These are phyloP conservation scores for Drosophila yooni DNA, from an alignment of 2,888 invertebrate genomes.

Conservation along the genomic window DNA sequence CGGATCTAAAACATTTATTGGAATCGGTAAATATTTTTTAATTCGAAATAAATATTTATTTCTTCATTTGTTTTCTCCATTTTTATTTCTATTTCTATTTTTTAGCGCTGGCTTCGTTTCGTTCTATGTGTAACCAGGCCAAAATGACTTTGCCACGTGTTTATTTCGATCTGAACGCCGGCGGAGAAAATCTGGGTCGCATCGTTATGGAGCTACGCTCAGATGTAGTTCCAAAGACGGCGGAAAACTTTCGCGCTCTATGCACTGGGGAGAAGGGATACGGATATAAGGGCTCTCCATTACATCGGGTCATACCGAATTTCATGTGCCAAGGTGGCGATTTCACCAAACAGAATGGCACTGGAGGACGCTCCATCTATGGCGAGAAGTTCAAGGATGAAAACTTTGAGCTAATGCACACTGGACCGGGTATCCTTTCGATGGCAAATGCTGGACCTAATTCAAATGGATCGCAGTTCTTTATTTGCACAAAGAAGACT, in stretches of 20 bases:
- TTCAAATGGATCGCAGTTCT: constrained; percentile 98
- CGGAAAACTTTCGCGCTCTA: constrained; percentile 97
- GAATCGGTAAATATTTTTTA: constrained; percentile 27
- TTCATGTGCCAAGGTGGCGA: constrained; percentile 99
- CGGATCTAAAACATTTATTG: constrained; percentile 8
- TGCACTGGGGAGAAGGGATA: constrained; percentile 98
- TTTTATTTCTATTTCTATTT: background rate
- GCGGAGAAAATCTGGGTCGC: constrained; percentile 43
- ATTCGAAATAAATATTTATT: background rate
- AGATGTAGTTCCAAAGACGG: constrained; percentile 97
- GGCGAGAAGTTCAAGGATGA: constrained; percentile 98
- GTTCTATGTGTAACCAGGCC: background rate
- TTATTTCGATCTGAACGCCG: constrained; percentile 56
- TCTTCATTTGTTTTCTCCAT: no score
- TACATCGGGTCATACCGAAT: constrained; percentile 97
- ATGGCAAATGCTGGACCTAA: constrained; percentile 98
- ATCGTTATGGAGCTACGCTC: constrained; percentile 88
- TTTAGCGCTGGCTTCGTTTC: constrained; percentile 19
- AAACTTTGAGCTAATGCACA: constrained; percentile 97
- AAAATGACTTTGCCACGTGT: constrained; percentile 57
- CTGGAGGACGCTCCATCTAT: constrained; percentile 98
- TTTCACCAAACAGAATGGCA: constrained; percentile 97
- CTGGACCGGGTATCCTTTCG: constrained; percentile 94
- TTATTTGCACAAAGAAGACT: constrained; percentile 94
- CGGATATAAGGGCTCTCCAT: constrained; percentile 95